Evolutionary conservation across 2,797 vertebrate species (phyloP), one percentile per base, ranked within the genome.

Genomic region (Margarornis squamiger): DNA sequence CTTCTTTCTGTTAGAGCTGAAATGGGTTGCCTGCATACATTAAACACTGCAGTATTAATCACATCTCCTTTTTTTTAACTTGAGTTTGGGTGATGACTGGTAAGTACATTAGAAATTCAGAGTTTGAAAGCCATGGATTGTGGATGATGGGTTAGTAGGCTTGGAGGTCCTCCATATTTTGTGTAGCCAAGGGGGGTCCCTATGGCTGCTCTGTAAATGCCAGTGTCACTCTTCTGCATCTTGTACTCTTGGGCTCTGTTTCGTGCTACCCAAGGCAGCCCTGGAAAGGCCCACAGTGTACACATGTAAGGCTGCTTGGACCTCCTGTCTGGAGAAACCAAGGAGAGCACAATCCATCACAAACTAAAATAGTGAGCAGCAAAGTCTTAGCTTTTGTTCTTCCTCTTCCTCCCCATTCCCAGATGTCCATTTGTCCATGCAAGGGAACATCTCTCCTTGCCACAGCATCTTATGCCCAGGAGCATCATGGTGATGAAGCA

Each of bases 1-100:
- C 73, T 91, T 94, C 90, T 96, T 92, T 84, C 89, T 90, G 34
- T 57, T 96, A 49, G 76, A 75, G 58, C 70, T 93, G 48, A 85
- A 95, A 88, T 57, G 49, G 24, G 18, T 70, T 93, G 70, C 79
- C 70, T 88, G 95, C 86, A 85, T 71, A 54, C 45, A 85, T 90
- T 92, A 90, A 94, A 63, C 34, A 34, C 26, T 13, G 36, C 79
- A 74, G 52, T 39, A 57, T 63, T 65, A 88, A 90, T 85, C 91
- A 63, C 48, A 58, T 61, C 27, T 88, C 62, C 38, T 70, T 81
- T 88, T 95, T 88, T 95, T 76, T 27, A 54, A 59, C 70, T 78
- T 36, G 36, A 32, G 17, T 48, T 86, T 84, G 23, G 55, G 84
- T 91, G 91, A 67, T 76, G 81, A 85, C 51, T 38, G 7, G 0